A percentile compares a stretch with the other conserved stretches of the same genome.
Evolutionary conservation across 1,140 invertebrate genomes (phyloP).

Genomic region (Meloidogyne chitwoodi): DNA sequence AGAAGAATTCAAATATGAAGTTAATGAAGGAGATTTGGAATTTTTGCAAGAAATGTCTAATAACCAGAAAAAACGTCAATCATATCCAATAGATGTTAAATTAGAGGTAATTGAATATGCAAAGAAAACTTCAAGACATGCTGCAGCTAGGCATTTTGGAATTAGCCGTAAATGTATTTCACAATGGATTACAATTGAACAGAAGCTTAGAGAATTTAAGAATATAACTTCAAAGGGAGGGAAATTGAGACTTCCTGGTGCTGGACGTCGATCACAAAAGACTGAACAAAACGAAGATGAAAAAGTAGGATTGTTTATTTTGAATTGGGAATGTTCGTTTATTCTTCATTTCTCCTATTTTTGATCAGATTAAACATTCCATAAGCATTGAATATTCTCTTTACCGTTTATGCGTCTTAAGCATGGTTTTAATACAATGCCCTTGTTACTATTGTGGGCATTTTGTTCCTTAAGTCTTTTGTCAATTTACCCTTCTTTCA

Average conservation of each 20-base stretch:
- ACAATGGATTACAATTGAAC: background rate
- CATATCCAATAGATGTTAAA: background rate
- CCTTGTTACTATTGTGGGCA: background rate
- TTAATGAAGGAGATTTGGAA: background rate
- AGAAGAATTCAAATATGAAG: background rate
- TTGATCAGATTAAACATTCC: too few species aligned
- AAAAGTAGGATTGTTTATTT: background rate
- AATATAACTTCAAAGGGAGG: background rate
- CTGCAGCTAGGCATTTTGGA: background rate
- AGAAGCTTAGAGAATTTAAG: background rate
- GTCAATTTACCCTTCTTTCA: background rate
- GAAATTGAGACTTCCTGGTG: background rate
- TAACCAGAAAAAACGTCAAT: background rate
- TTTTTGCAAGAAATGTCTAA: background rate
- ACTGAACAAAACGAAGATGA: background rate
- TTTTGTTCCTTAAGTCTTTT: background rate
- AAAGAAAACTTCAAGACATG: background rate
- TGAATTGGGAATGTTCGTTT: too few species aligned
- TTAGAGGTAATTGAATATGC: background rate
- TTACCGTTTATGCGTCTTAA: too few species aligned
- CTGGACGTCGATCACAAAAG: background rate
- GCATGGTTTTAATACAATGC: too few species aligned
- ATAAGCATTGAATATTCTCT: too few species aligned
- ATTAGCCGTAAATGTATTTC: background rate
- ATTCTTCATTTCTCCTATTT: too few species aligned